Evolutionary conservation across 1,140 invertebrate genomes (phyloP).

Genomic region (Cotesia vestalis): DNA sequence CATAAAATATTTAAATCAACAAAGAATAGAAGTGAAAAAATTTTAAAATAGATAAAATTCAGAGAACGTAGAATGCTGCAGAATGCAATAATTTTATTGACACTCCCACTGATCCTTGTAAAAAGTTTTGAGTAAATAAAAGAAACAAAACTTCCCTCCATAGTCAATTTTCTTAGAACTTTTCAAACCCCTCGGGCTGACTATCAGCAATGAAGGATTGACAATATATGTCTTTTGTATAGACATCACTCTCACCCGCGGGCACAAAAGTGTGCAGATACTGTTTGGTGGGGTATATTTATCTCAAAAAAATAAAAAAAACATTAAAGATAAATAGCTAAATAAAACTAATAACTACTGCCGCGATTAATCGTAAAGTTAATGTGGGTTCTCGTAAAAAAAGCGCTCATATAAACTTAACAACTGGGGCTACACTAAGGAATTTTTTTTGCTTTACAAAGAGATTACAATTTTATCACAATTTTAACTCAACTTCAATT

Average conservation of each 20-base stretch:
- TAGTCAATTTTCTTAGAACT: constrained; percentile 7
- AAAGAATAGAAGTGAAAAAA: constrained; percentile 8
- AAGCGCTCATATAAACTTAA: constrained; percentile 39
- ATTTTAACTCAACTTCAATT: constrained; percentile 12
- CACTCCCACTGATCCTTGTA: not conserved
- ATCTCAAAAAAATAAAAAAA: constrained; percentile 18
- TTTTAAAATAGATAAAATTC: constrained; percentile 15
- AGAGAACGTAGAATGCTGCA: not conserved
- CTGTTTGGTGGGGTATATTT: constrained; percentile 28
- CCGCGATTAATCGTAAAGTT: constrained; percentile 39
- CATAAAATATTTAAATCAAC: constrained; percentile 3
- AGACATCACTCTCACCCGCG: not conserved
- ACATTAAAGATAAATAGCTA: constrained; percentile 22
- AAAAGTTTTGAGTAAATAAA: constrained; percentile 23
- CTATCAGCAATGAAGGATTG: constrained; percentile 10
- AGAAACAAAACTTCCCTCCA: constrained; percentile 10
- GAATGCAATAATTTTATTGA: constrained; percentile 22
- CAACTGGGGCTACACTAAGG: constrained; percentile 24
- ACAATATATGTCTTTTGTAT: constrained; percentile 10
- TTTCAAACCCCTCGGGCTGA: constrained; percentile 5
- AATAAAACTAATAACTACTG: constrained; percentile 20
- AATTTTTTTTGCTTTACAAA: constrained; percentile 20
- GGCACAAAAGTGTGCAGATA: not conserved
- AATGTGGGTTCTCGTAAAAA: constrained; percentile 39
- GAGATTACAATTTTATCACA: not conserved